phyloP scores from a whole-genome alignment of 2,888 invertebrate genomes.

The Physocephala rufipes region DNA sequence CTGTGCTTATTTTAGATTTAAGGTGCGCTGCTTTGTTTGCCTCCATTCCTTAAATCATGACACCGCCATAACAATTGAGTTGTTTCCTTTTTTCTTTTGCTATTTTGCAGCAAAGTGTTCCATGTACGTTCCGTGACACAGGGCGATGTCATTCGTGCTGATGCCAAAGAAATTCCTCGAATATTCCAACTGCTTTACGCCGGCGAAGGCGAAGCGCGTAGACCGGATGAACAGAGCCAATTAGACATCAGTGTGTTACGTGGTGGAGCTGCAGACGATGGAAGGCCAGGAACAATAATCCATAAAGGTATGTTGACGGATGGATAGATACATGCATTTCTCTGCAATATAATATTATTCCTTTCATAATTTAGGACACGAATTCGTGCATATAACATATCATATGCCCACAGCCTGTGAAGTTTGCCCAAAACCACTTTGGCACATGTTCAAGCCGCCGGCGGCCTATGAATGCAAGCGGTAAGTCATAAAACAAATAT shows the following conservation, averaged over 20 bases:
- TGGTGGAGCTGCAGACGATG: conserved; percentile 62
- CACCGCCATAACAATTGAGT: not conserved
- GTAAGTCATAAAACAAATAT: conserved; percentile 46
- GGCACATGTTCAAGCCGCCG: conserved; percentile 98
- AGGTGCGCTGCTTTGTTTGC: conserved; percentile 71
- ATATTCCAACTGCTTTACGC: conserved; percentile 98
- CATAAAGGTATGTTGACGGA: conserved; percentile 59
- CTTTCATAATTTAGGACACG: conserved; percentile 73
- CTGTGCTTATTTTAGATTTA: conserved; percentile 93
- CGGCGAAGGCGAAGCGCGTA: conserved; percentile 92
- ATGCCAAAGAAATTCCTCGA: conserved; percentile 98
- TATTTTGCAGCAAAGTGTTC: conserved; percentile 87
- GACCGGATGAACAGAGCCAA: conserved; percentile 75
- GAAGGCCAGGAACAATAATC: conserved; percentile 63
- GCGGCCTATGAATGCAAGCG: conserved; percentile 97
- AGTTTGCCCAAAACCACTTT: conserved; percentile 95
- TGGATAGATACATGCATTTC: not conserved
- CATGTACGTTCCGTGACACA: conserved; percentile 98
- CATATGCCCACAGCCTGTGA: conserved; percentile 99
- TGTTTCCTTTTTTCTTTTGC: conserved; percentile 12
- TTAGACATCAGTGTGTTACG: conserved; percentile 70
- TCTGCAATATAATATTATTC: not conserved
- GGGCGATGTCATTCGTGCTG: conserved; percentile 98
- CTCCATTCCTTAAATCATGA: not conserved
- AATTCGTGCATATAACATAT: conserved; percentile 94